These are phyloP conservation scores for Eufriesea mexicana DNA, from an alignment of 1,140 invertebrate species.

Conservation along the genomic window DNA sequence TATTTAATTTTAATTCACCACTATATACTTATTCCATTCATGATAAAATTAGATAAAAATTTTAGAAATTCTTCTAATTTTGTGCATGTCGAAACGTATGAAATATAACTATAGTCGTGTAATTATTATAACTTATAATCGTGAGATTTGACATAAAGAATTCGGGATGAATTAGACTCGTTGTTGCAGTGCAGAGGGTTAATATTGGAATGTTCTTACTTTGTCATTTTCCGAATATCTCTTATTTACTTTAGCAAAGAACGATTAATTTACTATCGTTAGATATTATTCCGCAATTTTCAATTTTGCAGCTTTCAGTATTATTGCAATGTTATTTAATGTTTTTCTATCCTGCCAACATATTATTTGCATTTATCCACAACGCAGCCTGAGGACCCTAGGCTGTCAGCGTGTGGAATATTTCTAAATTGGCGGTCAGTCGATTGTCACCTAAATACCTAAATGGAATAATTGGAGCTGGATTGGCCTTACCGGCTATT, in stretches of 20 bases:
- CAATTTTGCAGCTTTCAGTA: not conserved
- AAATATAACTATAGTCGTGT: no score
- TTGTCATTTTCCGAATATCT: no score
- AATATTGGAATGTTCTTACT: no score
- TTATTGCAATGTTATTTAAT: not conserved
- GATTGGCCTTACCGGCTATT: constrained; percentile 81
- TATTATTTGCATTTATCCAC: constrained; percentile 49
- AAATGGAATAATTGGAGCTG: constrained; percentile 81
- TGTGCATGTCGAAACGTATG: no score
- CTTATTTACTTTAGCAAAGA: not conserved
- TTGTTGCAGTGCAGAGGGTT: no score
- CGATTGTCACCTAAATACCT: constrained; percentile 82
- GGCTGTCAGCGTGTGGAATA: constrained; percentile 74
- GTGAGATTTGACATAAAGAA: no score
- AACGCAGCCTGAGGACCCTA: constrained; percentile 43
- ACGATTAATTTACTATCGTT: not conserved
- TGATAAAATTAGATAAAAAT: no score
- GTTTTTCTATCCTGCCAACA: not conserved
- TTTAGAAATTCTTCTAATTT: no score
- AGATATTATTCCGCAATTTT: not conserved
- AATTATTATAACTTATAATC: no score
- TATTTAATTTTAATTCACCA: no score
- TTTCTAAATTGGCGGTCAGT: constrained; percentile 80
- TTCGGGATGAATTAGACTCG: no score
- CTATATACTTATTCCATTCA: no score